Base-by-base conservation (phyloP, 2,113 vertebrate species). In the Cricetomys ansorgei region DNA sequence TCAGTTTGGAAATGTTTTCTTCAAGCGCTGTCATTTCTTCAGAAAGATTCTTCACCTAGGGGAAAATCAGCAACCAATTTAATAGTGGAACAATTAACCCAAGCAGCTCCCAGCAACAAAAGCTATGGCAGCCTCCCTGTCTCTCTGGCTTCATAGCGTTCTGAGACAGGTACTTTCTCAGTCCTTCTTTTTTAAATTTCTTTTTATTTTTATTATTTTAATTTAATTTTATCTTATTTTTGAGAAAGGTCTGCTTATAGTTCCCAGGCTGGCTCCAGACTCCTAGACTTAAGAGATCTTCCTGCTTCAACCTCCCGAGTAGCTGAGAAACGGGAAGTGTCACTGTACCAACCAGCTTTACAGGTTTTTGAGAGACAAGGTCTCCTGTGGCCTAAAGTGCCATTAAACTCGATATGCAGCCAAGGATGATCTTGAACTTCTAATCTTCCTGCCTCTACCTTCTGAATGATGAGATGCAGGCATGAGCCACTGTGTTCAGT, bases 31-130 rank as follows among this genome's bases (percentile, higher is more conserved):
- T 98, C 98, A 99, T 99, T 96, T 99, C 99, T 83, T 99, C 99
- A 0, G 99, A 99, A 72, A 99, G 98, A 95, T 99, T 99, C 97
- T 99, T 99, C 34, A 99, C 98, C 99, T 99, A 92, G 76, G 73
- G 94, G 88, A 97, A 64, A 93, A 91, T 0, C 79, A 93, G 45
- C 23, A 31, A 89, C 50, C 37, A 40, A n/a, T 50, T 48, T 62
- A 90, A 85, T 27, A n/a, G 12, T 37, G 37, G 81, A 57, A 80
- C 43, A 27, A 19, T 84, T 57, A 87, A 77, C 5, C 12, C n/a
- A 31, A 31, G 62, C 34, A 37, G 76, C 9, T 84, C 55, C 88
- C 55, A 89, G 15, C 29, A 70, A 34, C 29, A 73, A 64, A 84
- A 25, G 23, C 21, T 69, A 23, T 0, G 15, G 37, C 31, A 45